Evolutionary conservation across 2,113 vertebrate species (phyloP), one percentile per base, ranked within the genome.

Genomic region (Ardeotis arabs): DNA sequence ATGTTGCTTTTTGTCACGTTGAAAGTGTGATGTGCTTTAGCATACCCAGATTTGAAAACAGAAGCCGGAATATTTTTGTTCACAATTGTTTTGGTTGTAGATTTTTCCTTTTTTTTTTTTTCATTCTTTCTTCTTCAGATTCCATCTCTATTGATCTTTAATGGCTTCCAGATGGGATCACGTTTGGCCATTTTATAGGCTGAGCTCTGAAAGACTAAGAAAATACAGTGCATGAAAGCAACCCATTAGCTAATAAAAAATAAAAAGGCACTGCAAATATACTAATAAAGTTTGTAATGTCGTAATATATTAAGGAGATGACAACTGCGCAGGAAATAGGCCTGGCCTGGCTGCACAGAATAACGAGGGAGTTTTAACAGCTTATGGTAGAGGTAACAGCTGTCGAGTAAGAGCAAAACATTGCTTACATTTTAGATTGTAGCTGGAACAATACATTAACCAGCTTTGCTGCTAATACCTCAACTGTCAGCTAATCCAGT

Each of bases 121-220:
- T 69, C 37, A 9, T 63, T 91, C 95, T 85, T 97, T 90, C 95
- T 96, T 95, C 91, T 97, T 97, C 93, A 91, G 89, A 97, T 97
- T 97, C 89, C 56, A 13, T 93, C 72, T 96, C 96, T 96, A 97
- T 97, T 98, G 97, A 98, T 97, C 96, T 98, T 97, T 98, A 98
- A 97, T 97, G 69, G 95, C 90, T 98, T 98, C 96, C 97, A 98
- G 96, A 97, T 98, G 97, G 95, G 95, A 97, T 96, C 94, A 85
- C 21, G 74, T 92, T 97, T 97, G 88, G 72, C 68, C 81, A 52
- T 93, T 97, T 97, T 97, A 97, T 96, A 91, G 96, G 76, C 82
- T 94, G 76, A 93, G 89, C 89, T 96, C 84, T 93, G 83, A 95
- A 96, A 95, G 83, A 91, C 75, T 95, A 93, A 95, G 93, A 96